phyloP scores from a whole-genome alignment of 2,797 vertebrate genomes.

The Silurus lanzhouensis region DNA sequence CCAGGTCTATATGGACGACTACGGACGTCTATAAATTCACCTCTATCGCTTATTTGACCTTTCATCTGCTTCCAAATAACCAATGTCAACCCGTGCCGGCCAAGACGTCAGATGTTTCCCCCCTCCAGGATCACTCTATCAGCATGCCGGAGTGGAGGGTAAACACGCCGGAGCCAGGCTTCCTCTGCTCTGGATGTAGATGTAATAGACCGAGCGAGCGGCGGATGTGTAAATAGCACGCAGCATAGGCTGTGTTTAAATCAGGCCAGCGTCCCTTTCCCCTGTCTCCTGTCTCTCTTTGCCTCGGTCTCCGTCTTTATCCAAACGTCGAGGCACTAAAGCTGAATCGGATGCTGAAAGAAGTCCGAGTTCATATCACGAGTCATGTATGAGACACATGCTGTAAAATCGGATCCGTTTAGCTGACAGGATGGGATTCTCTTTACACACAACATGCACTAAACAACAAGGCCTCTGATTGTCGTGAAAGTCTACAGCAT shows the following conservation, averaged over 20 bases:
- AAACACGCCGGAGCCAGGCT: conserved; percentile 75
- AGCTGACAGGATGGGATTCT: neutral
- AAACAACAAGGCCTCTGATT: neutral
- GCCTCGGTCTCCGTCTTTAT: neutral
- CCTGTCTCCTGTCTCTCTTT: neutral
- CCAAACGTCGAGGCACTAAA: neutral
- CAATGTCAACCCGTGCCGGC: conserved; percentile 70
- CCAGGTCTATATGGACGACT: conserved; percentile 77
- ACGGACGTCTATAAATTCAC: conserved; percentile 62
- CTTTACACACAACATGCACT: neutral
- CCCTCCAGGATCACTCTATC: conserved; percentile 77
- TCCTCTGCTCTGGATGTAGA: conserved; percentile 74
- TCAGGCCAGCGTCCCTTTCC: conserved; percentile 57
- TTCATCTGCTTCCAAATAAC: conserved; percentile 78
- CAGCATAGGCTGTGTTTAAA: conserved; percentile 67
- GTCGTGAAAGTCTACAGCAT: neutral
- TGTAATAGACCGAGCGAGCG: conserved; percentile 73
- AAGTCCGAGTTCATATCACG: neutral
- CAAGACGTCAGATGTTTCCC: conserved; percentile 75
- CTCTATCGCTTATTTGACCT: conserved; percentile 74
- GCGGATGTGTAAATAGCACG: conserved; percentile 81
- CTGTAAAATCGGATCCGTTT: neutral
- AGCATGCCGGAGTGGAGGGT: conserved; percentile 78
- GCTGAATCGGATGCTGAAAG: neutral
- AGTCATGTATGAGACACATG: neutral